Percentiles rank a stretch among this genome's conserved stretches.
Conservation (phyloP, 2,888 invertebrate species). For the Axea sp. region DNA sequence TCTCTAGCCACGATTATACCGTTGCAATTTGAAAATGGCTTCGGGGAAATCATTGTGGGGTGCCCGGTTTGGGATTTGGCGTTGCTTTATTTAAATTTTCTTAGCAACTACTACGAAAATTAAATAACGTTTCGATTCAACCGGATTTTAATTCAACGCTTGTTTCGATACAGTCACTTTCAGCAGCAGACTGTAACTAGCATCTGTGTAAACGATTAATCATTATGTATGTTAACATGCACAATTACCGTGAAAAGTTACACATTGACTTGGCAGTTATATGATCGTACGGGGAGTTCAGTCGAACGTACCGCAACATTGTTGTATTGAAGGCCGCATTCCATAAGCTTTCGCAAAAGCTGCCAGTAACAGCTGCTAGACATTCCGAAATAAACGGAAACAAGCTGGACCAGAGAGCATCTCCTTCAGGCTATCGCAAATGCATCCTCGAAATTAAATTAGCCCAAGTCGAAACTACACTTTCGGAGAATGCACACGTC, state of each 20-base stretch:
- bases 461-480: constrained; percentile 45
- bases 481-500: constrained; percentile 28
- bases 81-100: constrained; percentile 2
- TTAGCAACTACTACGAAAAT: constrained; percentile 2
- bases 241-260: constrained; percentile 44
- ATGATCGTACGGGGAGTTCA: constrained; percentile 42
- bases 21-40: constrained; percentile 13
- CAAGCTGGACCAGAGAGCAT: constrained; percentile 51
- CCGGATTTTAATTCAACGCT: no score
- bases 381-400: constrained; percentile 59
- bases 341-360: constrained; percentile 58
- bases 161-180: background rate
- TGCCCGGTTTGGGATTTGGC: constrained; percentile 1
- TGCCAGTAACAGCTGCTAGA: constrained; percentile 59
- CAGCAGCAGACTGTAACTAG: constrained; percentile 1
- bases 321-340: constrained; percentile 57
- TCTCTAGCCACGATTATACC: background rate
- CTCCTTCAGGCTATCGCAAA: constrained; percentile 57
- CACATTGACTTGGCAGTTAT: constrained; percentile 46
- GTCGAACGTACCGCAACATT: constrained; percentile 54
- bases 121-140: background rate
- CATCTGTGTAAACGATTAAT: constrained; percentile 37
- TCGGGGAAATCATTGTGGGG: constrained; percentile 7
- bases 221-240: constrained; percentile 46
- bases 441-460: constrained; percentile 55